Evolutionary conservation across 2,797 vertebrate species (phyloP), one percentile per base, ranked within the genome.

Genomic region (Gambusia yucatana): DNA sequence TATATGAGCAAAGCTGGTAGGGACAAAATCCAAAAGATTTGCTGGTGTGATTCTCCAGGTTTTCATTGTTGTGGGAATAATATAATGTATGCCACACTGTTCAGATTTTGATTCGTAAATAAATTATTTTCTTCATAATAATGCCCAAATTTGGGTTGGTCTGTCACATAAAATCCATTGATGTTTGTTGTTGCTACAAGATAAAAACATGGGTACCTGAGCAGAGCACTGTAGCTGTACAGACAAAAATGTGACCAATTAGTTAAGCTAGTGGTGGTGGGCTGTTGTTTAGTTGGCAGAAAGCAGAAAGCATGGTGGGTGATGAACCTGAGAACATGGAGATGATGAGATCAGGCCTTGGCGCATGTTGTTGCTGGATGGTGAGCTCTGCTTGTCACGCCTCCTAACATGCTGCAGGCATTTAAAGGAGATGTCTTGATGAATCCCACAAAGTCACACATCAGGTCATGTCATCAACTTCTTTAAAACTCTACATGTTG

Each of bases 301-400:
- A 39, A 22, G 10, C 52, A 55, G 57, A 82, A 72, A 78, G 65
- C 73, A 82, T 74, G 57, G 25, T 76, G 79, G 72, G 82, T 88
- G 86, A 81, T 90, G 80, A 84, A 55, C 72, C 84, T 80, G 86
- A 89, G 82, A 82, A 76, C 67, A 77, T 39, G 55, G 77, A 77
- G 65, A 28, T 86, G 85, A 82, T 80, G 80, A 47, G 73, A 86
- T 84, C 86, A 82, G 79, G 79, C 84, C 57, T 77, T 80, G 75
- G 82, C 83, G 71, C 28, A 83, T 82, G 2, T n/a, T 70, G 75
- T 57, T 30, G 77, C 50, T 87, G 73, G 91, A 87, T 86, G 71
- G 79, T 79, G 67, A 70, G 77, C 55, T 82, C 67, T 73, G 83
- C 84, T 81, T 67, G 79, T 87, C 83, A 87, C 48, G 44, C 79